A percentile compares a stretch with the other conserved stretches of the same genome.
These are phyloP conservation scores for Gyps fulvus DNA, from an alignment of 2,113 vertebrate genomes.

Conservation along the genomic window DNA sequence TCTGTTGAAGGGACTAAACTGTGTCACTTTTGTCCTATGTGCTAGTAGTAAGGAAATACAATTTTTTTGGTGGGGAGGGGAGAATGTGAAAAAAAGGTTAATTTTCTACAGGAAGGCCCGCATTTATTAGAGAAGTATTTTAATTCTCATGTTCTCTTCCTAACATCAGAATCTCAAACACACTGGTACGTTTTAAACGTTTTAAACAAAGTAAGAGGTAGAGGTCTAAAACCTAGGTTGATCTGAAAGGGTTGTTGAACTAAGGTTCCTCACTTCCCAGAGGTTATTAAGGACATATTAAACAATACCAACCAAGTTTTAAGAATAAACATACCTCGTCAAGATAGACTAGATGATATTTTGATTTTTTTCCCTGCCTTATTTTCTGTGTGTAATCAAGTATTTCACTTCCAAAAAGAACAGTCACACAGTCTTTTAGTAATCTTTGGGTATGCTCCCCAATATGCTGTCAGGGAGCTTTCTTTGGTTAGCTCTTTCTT, in stretches of 20 bases:
- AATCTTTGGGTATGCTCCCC: neutral
- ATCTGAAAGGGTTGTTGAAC: neutral
- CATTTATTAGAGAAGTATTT: neutral
- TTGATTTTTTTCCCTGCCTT: neutral
- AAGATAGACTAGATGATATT: neutral
- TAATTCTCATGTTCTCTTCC: neutral
- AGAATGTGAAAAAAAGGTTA: neutral
- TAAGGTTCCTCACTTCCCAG: neutral
- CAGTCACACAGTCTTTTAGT: neutral
- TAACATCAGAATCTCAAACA: neutral
- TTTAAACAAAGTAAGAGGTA: neutral
- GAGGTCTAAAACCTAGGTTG: neutral
- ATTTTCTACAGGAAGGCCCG: neutral
- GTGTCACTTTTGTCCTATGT: neutral
- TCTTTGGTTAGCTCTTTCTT: neutral
- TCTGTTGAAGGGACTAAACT: neutral
- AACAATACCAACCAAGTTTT: neutral
- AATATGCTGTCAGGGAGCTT: neutral
- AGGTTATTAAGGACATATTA: neutral
- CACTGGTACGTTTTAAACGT: neutral
- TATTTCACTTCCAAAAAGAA: neutral
- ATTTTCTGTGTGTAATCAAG: neutral
- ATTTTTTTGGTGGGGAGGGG: accelerated
- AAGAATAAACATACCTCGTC: neutral
- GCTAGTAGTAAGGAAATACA: neutral